phyloP scores from a whole-genome alignment of 2,113 vertebrate genomes.

The Colistium nudipinnis region DNA sequence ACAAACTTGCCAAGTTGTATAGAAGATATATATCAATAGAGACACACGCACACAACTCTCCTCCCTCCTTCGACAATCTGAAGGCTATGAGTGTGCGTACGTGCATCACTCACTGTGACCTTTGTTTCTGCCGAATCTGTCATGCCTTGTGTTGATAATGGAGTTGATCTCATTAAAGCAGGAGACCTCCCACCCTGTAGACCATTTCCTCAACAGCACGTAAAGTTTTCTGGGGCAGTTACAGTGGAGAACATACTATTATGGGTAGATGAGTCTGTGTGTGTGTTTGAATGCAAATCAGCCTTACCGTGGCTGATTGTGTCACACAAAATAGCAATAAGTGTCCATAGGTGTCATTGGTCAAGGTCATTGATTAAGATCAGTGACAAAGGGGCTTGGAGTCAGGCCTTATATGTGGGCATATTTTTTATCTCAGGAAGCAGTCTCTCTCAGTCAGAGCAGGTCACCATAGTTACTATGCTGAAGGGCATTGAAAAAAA shows the following conservation, averaged over 20 bases:
- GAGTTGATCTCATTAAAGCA: conserved; percentile 52
- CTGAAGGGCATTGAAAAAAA: background rate
- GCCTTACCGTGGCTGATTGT: background rate
- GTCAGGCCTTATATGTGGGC: too few species aligned
- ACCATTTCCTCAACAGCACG: conserved; percentile 5
- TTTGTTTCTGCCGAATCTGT: conserved; percentile 22
- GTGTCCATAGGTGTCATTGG: background rate
- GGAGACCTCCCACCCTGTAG: conserved; percentile 8
- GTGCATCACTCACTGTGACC: conserved; percentile 39
- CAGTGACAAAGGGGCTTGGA: background rate
- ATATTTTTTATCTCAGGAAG: background rate
- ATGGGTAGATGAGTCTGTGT: background rate
- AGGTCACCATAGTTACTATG: background rate
- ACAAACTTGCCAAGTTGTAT: background rate
- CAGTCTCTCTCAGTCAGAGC: background rate
- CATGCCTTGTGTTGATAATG: conserved; percentile 40
- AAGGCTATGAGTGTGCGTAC: conserved; percentile 5
- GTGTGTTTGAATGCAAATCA: conserved; percentile 1
- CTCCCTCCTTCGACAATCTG: background rate
- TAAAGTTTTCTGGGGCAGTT: conserved; percentile 7
- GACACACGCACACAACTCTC: background rate
- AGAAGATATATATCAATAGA: background rate
- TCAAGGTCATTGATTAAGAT: background rate
- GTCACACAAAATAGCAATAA: background rate
- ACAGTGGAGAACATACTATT: conserved; percentile 10